A percentile compares a stretch with the other conserved stretches of the same genome.
Evolutionary conservation across 30 jellyfish, hydroid and myxozoan species (phyloP).

Genomic region (Clytia hemisphaerica): DNA sequence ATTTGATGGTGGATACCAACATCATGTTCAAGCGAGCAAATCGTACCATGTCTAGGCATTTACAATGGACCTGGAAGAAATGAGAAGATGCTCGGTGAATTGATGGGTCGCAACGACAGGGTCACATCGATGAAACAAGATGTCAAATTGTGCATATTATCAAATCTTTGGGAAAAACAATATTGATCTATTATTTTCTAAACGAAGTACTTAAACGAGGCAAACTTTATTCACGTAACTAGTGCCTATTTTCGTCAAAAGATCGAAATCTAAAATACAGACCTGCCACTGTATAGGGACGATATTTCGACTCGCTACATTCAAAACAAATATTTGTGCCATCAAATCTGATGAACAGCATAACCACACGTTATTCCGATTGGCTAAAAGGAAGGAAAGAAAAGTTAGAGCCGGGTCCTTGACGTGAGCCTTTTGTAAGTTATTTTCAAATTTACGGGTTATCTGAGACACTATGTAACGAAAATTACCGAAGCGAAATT

Average conservation of each 20-base stretch:
- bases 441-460: background rate
- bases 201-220: too few relatives aligned
- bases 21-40: constrained; percentile 35
- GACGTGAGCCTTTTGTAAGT: background rate
- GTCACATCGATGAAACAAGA: too few relatives aligned
- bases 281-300: constrained; percentile 52
- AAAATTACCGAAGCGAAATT: background rate
- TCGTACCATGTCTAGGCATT: constrained; percentile 62
- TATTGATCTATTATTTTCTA: too few relatives aligned
- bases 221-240: too few relatives aligned
- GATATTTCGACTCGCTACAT: constrained; percentile 46
- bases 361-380: constrained; percentile 73
- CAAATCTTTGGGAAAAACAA: too few relatives aligned
- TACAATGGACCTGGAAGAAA: constrained; percentile 47
- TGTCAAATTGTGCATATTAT: too few relatives aligned
- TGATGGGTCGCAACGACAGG: too few relatives aligned
- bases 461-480: background rate
- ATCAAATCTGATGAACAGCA: constrained; percentile 58
- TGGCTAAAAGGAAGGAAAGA: constrained; percentile 34
- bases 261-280: background rate
- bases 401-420: background rate
- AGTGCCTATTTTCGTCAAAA: too few relatives aligned
- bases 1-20: constrained; percentile 75
- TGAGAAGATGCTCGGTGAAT: too few relatives aligned
- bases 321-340: constrained; percentile 58